Evolutionary conservation across 1,140 invertebrate genomes (phyloP).

Genomic region (Drosophila subobscura): DNA sequence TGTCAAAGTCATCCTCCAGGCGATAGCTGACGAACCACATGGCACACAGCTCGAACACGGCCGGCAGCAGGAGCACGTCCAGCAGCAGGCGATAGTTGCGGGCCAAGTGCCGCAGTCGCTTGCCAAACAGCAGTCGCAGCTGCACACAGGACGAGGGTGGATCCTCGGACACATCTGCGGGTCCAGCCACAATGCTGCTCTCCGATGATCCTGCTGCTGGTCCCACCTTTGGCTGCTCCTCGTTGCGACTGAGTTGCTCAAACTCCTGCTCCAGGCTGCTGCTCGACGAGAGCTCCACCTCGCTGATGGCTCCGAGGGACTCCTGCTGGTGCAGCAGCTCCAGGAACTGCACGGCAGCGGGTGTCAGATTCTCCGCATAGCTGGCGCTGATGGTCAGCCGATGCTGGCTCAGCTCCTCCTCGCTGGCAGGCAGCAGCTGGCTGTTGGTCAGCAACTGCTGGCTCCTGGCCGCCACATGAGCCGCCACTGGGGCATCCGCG

Average conservation of each 20-base stretch:
- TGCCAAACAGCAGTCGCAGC: constrained; percentile 84
- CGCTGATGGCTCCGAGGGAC: constrained; percentile 27
- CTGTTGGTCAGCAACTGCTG: constrained; percentile 39
- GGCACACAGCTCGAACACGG: constrained; percentile 86
- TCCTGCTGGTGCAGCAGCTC: constrained; percentile 60
- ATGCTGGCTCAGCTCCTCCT: constrained; percentile 13
- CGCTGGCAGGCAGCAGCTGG: constrained; percentile 25
- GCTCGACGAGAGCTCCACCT: constrained; percentile 57
- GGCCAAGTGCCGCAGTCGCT: constrained; percentile 86
- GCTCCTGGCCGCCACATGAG: constrained; percentile 33
- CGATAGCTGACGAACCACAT: constrained; percentile 88
- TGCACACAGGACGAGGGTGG: constrained; percentile 30
- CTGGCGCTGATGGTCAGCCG: constrained; percentile 50
- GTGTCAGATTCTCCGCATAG: constrained; percentile 52
- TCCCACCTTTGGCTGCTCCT: neutral
- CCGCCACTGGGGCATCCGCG: constrained; percentile 35
- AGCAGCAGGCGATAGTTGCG: constrained; percentile 86
- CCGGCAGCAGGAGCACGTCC: constrained; percentile 86
- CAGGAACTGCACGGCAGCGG: constrained; percentile 49
- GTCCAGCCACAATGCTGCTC: constrained; percentile 84
- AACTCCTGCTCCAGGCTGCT: constrained; percentile 75
- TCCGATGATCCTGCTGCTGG: constrained; percentile 25
- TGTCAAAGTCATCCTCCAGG: constrained; percentile 86
- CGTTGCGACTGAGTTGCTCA: constrained; percentile 56
- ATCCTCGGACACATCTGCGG: constrained; percentile 71